Evolutionary conservation across 1,140 invertebrate species (phyloP).

Genomic region (Plodia interpunctella): DNA sequence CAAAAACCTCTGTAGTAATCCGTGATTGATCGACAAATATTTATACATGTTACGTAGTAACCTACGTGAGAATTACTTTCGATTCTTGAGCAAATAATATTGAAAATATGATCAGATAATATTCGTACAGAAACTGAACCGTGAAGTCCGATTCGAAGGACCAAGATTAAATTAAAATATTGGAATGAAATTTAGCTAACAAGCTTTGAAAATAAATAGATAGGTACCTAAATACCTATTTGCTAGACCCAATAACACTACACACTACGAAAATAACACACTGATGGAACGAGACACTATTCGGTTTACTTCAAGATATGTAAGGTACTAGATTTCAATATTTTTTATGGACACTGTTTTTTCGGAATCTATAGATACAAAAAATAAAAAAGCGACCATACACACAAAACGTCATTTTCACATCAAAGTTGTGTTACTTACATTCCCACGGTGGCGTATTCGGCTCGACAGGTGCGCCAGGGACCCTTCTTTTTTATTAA

Average conservation of each 20-base stretch:
- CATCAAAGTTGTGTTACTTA: background rate
- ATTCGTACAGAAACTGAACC: too few species aligned
- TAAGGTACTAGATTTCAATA: too few species aligned
- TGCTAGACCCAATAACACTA: too few species aligned
- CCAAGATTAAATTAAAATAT: too few species aligned
- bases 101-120: background rate
- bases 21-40: conserved; percentile 54
- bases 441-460: background rate
- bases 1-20: conserved; percentile 38
- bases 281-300: too few species aligned
- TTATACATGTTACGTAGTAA: conserved; percentile 29
- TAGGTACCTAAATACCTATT: too few species aligned
- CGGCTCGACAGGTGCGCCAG: background rate
- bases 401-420: background rate
- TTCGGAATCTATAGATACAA: background rate
- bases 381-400: background rate
- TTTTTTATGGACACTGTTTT: too few species aligned
- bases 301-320: too few species aligned
- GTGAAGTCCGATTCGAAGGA: too few species aligned
- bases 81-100: background rate
- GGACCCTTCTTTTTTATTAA: background rate
- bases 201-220: too few species aligned
- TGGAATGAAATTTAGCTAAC: too few species aligned
- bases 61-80: conserved; percentile 25
- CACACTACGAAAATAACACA: too few species aligned